Evolutionary conservation across 2,797 vertebrate species (phyloP).

Genomic region (Hemibagrus guttatus): DNA sequence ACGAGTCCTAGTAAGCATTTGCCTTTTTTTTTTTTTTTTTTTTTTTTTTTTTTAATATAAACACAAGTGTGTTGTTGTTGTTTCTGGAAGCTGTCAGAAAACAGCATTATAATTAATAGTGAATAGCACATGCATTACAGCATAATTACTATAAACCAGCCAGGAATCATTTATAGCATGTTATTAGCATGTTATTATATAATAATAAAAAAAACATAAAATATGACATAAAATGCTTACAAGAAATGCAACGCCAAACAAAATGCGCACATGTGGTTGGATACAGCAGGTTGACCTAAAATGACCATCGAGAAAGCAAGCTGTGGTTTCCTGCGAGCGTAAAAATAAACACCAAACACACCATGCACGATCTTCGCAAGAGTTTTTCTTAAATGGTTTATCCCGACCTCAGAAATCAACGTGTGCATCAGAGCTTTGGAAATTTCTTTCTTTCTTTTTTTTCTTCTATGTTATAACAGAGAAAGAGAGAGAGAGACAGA

Average conservation of each 20-base stretch:
- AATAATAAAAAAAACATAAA: not conserved
- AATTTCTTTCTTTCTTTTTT: not conserved
- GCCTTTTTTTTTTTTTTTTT: too few species aligned
- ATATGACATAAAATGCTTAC: not conserved
- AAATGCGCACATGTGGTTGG: not conserved
- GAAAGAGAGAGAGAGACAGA: too few species aligned
- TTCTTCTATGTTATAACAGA: not conserved
- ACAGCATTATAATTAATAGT: not conserved
- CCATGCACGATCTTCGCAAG: not conserved
- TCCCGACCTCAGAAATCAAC: not conserved
- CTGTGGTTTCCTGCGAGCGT: constrained; percentile 14
- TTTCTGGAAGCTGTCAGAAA: not conserved
- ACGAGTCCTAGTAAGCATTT: not conserved
- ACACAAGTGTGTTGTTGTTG: not conserved
- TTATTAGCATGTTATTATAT: not conserved
- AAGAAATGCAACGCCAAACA: not conserved
- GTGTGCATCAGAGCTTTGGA: not conserved
- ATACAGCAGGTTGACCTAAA: not conserved
- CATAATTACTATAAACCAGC: not conserved
- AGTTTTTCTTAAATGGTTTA: not conserved
- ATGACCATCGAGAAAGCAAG: constrained; percentile 2
- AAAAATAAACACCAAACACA: constrained; percentile 1
- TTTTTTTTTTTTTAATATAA: not conserved
- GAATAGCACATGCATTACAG: not conserved
- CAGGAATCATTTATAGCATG: not conserved